phyloP scores from a whole-genome alignment of 92 coral and sea anemone species.

The Epizoanthus rinbou region DNA sequence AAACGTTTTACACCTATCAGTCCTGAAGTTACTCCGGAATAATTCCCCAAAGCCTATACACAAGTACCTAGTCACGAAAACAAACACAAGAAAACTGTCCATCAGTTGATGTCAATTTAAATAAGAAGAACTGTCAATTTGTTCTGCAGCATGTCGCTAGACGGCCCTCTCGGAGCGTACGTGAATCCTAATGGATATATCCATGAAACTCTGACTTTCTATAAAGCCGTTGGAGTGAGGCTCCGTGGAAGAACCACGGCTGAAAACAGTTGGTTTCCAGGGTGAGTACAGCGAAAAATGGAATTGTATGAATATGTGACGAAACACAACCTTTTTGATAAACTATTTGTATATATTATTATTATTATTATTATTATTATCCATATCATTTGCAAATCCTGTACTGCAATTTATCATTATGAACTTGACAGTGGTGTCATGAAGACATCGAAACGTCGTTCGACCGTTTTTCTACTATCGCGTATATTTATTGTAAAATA shows the following conservation, averaged over 20 bases:
- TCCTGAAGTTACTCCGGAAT: too few relatives aligned
- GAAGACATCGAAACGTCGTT: too few relatives aligned
- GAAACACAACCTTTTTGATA: too few relatives aligned
- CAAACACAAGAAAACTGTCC: not conserved
- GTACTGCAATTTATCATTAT: too few relatives aligned
- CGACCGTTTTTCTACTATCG: too few relatives aligned
- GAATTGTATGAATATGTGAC: not conserved
- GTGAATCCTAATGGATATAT: constrained; percentile 95
- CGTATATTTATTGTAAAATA: too few relatives aligned
- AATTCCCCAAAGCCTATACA: not conserved
- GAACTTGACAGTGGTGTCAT: too few relatives aligned
- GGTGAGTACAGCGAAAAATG: constrained; percentile 62
- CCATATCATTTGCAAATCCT: too few relatives aligned
- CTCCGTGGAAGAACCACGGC: constrained; percentile 87
- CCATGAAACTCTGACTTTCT: constrained; percentile 92
- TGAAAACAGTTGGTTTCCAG: constrained; percentile 99
- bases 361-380: too few relatives aligned
- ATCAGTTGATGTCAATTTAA: not conserved
- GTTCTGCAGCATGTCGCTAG: constrained; percentile 85
- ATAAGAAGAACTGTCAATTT: not conserved
- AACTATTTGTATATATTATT: too few relatives aligned
- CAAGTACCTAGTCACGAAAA: not conserved
- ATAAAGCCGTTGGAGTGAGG: constrained; percentile 82
- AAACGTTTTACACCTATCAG: not conserved
- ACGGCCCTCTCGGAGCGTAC: constrained; percentile 94